Conservation (phyloP, 2,797 vertebrate genomes). For the Hybognathus amarus region DNA sequence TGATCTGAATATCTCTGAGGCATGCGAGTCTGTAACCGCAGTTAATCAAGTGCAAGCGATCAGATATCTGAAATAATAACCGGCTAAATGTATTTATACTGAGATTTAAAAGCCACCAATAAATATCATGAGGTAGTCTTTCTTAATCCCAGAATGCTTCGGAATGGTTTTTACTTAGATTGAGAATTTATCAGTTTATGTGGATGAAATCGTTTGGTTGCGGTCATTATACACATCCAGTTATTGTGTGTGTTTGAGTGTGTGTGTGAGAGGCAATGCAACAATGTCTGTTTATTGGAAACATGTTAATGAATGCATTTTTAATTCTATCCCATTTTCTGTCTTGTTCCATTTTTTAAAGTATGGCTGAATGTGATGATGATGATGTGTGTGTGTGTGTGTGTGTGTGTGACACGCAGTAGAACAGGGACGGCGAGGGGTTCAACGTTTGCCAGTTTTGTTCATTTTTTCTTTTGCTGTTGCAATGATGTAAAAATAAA, state of each 20-base stretch:
- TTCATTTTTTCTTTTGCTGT: conserved; percentile 36
- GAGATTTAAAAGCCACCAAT: conserved; percentile 39
- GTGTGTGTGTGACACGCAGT: not conserved
- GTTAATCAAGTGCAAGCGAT: conserved; percentile 41
- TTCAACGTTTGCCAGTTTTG: conserved; percentile 47
- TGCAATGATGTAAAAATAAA: conserved; percentile 59
- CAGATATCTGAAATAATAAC: conserved; percentile 39
- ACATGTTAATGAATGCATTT: conserved; percentile 24
- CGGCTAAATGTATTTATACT: conserved; percentile 43
- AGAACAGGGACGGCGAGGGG: conserved; percentile 1
- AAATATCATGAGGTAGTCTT: conserved; percentile 54
- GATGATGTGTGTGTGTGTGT: too few relatives aligned
- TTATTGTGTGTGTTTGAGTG: not conserved
- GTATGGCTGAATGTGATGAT: not conserved
- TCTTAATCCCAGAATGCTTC: conserved; percentile 53
- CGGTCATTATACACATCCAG: conserved; percentile 19
- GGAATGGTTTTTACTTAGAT: conserved; percentile 44
- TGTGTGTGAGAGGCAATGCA: not conserved
- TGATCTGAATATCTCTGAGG: conserved; percentile 28
- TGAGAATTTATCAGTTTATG: conserved; percentile 35
- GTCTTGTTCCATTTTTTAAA: conserved; percentile 38
- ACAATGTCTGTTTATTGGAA: conserved; percentile 46
- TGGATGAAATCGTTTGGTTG: conserved; percentile 29
- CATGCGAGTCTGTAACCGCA: conserved; percentile 40
- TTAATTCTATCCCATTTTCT: conserved; percentile 40